phyloP scores from a whole-genome alignment of 2,113 vertebrate species.

The Calonectris borealis region DNA sequence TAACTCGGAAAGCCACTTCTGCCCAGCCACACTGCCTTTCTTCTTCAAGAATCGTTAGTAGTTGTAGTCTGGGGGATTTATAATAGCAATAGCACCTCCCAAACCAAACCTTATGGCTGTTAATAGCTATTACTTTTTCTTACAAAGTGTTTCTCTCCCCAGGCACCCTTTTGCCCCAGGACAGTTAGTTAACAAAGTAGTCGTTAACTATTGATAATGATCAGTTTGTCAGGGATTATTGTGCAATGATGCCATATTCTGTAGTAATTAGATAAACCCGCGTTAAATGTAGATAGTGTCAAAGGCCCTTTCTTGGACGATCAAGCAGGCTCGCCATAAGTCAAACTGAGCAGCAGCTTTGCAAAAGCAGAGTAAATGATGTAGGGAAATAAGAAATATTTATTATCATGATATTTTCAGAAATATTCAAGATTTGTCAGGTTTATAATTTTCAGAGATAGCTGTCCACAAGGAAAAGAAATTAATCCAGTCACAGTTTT shows the following conservation, averaged over 20 bases:
- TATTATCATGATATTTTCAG: not conserved
- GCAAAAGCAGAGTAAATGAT: not conserved
- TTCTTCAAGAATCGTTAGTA: not conserved
- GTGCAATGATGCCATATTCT: not conserved
- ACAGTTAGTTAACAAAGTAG: slow-evolving; percentile 60
- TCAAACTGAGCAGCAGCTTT: not conserved
- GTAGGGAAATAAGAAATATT: not conserved
- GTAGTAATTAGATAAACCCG: slow-evolving; percentile 61
- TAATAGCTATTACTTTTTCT: slow-evolving; percentile 40
- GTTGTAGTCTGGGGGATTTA: slow-evolving; percentile 7
- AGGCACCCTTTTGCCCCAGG: not conserved
- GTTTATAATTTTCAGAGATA: slow-evolving; percentile 6
- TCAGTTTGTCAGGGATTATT: slow-evolving; percentile 64
- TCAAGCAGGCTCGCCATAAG: not conserved
- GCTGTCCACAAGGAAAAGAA: not conserved
- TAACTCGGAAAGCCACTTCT: not conserved
- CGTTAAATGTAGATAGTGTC: slow-evolving; percentile 40
- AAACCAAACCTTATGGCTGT: not conserved
- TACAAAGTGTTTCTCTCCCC: slow-evolving; percentile 11
- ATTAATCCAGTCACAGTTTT: not conserved
- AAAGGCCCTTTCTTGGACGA: not conserved
- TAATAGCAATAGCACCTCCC: not conserved
- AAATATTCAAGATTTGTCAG: slow-evolving; percentile 11
- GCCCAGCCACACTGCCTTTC: not conserved
- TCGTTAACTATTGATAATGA: slow-evolving; percentile 71